Conservation (phyloP, 2,888 invertebrate genomes). For the Ametastegia equiseti region DNA sequence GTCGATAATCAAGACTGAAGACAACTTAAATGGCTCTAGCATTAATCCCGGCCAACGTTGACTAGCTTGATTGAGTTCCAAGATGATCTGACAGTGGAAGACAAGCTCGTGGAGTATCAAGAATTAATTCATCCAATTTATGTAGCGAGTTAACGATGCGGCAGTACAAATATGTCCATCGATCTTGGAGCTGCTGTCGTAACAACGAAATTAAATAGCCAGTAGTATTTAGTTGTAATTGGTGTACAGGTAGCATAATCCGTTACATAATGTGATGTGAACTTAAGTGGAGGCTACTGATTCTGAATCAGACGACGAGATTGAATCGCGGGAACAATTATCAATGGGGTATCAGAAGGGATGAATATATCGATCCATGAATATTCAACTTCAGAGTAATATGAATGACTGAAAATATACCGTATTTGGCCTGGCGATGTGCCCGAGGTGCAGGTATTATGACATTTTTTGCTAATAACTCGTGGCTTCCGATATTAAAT, state of each 20-base stretch:
- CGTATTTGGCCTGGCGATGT: neutral
- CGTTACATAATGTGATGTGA: neutral
- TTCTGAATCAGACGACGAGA: neutral
- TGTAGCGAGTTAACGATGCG: neutral
- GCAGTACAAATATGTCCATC: neutral
- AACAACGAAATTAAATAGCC: neutral
- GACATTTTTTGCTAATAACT: neutral
- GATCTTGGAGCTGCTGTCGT: neutral
- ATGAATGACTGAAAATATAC: neutral
- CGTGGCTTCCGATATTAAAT: conserved; percentile 12
- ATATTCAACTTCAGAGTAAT: too few relatives aligned
- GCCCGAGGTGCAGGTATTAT: neutral
- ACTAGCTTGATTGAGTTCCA: conserved; percentile 5
- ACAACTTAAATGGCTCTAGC: neutral
- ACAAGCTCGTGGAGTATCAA: neutral
- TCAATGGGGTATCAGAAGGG: too few relatives aligned
- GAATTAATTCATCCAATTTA: conserved; percentile 26
- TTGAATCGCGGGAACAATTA: neutral
- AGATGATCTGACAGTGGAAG: neutral
- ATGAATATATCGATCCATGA: too few relatives aligned
- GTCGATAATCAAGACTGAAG: neutral
- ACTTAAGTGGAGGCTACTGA: too few relatives aligned
- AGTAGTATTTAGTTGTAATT: neutral
- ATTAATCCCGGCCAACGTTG: neutral
- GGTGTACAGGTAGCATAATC: neutral